These are phyloP conservation scores for Podocnemis expansa DNA, from an alignment of 2,113 vertebrate species.

Conservation along the genomic window DNA sequence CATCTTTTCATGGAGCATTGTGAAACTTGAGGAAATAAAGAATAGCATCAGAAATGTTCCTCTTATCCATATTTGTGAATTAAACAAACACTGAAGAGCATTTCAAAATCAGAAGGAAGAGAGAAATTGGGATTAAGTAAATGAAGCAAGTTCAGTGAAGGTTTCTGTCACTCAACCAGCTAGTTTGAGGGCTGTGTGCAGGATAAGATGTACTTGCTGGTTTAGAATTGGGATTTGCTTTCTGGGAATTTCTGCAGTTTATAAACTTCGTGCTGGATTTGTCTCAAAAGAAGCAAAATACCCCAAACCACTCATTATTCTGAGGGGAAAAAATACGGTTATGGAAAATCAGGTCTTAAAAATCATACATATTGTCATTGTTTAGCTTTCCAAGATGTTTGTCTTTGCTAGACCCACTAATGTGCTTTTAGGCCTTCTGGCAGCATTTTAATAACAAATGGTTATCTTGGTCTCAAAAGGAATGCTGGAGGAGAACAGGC, in stretches of 20 bases:
- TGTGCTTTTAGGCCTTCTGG: neutral
- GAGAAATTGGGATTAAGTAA: neutral
- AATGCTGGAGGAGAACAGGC: neutral
- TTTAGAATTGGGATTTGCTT: neutral
- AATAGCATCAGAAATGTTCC: neutral
- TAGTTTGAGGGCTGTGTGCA: neutral
- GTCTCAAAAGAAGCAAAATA: neutral
- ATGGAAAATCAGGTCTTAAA: neutral
- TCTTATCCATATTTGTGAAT: neutral
- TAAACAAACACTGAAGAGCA: neutral
- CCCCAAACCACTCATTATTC: neutral
- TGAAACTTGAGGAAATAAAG: neutral
- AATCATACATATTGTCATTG: neutral
- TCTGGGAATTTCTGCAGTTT: neutral
- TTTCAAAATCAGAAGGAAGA: neutral
- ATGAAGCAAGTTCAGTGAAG: rapidly evolving
- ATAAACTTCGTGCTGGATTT: neutral
- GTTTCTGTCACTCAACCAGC: neutral
- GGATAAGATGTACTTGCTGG: neutral
- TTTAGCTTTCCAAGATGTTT: neutral
- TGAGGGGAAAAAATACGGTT: neutral
- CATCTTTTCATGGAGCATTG: neutral
- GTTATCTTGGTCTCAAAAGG: neutral
- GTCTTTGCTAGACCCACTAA: neutral
- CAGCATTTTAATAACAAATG: neutral